phyloP scores from a whole-genome alignment of 2,113 vertebrate species.

The Deroptyus accipitrinus region DNA sequence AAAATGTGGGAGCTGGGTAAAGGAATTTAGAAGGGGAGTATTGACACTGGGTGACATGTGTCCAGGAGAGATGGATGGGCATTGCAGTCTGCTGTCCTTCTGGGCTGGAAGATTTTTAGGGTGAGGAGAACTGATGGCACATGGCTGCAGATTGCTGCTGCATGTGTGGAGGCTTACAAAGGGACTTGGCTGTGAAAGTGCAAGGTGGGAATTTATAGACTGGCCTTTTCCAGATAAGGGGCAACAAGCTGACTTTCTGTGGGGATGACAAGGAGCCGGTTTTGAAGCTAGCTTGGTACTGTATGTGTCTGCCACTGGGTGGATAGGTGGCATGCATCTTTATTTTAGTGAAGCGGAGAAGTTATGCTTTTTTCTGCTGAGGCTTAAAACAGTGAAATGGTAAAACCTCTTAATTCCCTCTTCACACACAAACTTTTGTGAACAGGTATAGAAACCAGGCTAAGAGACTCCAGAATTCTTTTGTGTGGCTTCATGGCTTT shows the following conservation, averaged over 20 bases:
- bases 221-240: neutral
- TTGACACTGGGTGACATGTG: neutral
- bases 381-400: neutral
- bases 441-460: neutral
- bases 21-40: neutral
- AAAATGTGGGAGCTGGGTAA: neutral
- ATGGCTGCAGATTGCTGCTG: neutral
- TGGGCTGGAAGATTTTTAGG: neutral
- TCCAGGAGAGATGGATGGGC: neutral
- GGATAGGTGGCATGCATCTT: neutral
- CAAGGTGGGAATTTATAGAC: neutral
- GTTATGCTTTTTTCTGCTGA: neutral
- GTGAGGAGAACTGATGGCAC: neutral
- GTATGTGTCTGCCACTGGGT: neutral
- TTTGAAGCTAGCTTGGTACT: accelerated
- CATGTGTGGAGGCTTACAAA: neutral
- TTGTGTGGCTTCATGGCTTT: neutral
- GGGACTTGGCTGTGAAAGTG: neutral
- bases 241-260: neutral
- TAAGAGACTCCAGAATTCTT: neutral
- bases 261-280: neutral
- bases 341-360: neutral
- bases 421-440: neutral
- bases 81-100: neutral
- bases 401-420: neutral